These are phyloP conservation scores for Archips crataeganus DNA, from an alignment of 2,888 invertebrate genomes.

Conservation along the genomic window DNA sequence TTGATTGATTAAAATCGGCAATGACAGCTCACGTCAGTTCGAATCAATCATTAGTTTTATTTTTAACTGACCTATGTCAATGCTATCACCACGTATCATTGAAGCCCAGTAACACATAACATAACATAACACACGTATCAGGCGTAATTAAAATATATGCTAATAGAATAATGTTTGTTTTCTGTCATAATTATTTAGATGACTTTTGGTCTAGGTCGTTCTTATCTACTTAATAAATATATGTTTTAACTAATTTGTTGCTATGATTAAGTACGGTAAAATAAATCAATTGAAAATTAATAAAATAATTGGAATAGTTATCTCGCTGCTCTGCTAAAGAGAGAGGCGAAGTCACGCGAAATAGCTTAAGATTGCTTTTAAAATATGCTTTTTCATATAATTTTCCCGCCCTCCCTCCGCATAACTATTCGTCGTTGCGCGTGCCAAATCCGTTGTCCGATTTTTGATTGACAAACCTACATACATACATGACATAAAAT, in stretches of 20 bases:
- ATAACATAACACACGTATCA: neutral
- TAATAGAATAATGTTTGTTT: constrained; percentile 12
- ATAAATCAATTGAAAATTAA: too few species aligned
- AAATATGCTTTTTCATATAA: too few species aligned
- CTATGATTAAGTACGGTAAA: neutral
- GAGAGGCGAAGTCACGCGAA: too few species aligned
- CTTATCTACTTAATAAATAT: neutral
- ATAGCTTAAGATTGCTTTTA: too few species aligned
- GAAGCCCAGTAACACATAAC: neutral
- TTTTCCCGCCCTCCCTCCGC: too few species aligned
- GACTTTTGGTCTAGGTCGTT: neutral
- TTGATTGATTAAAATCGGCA: constrained; percentile 14
- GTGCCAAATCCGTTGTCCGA: too few species aligned
- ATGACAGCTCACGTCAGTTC: constrained; percentile 11
- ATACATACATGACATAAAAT: too few species aligned
- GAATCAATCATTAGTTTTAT: constrained; percentile 29
- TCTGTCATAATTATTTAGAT: neutral
- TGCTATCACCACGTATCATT: constrained; percentile 29
- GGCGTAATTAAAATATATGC: constrained; percentile 25
- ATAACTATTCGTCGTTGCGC: too few species aligned
- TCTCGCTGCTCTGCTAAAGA: too few species aligned
- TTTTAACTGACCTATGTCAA: constrained; percentile 30
- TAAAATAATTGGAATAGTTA: too few species aligned
- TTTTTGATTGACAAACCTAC: too few species aligned
- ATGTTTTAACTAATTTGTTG: neutral